Conservation (phyloP, 1,140 invertebrate genomes). For the Zaprionus lachaisei region DNA sequence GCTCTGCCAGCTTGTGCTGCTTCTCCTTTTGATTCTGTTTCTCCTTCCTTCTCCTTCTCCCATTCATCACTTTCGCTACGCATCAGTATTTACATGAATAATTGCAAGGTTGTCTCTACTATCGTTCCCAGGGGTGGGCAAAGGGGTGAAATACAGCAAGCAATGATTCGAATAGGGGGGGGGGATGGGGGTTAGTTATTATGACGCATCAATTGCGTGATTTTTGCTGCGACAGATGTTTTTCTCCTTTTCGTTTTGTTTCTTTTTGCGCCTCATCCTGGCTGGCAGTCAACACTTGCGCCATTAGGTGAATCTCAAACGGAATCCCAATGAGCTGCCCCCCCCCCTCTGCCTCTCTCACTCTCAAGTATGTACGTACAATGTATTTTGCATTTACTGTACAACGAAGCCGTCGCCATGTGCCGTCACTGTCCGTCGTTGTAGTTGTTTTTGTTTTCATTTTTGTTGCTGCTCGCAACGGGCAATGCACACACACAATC, state of each 20-base stretch:
- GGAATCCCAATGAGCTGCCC: constrained; percentile 46
- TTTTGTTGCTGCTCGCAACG: constrained; percentile 15
- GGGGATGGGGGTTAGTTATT: constrained; percentile 39
- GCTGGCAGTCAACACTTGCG: constrained; percentile 57
- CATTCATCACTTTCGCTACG: constrained; percentile 47
- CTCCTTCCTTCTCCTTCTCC: not conserved
- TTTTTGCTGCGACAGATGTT: constrained; percentile 73
- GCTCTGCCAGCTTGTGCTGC: not conserved
- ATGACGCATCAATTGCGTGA: constrained; percentile 75
- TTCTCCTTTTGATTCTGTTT: not conserved
- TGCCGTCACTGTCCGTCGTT: constrained; percentile 32
- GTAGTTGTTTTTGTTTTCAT: constrained; percentile 36
- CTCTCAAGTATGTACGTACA: constrained; percentile 22
- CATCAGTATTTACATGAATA: constrained; percentile 64
- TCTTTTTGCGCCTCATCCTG: constrained; percentile 18
- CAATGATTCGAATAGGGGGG: not conserved
- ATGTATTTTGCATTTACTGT: constrained; percentile 78
- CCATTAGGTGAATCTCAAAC: constrained; percentile 62
- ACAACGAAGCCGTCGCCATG: constrained; percentile 41
- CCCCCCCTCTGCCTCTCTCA: not conserved
- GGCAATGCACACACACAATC: constrained; percentile 48
- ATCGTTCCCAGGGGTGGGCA: constrained; percentile 68
- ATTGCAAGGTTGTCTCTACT: constrained; percentile 40
- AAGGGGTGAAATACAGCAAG: constrained; percentile 37
- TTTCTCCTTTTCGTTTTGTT: constrained; percentile 22